Evolutionary conservation across 2,888 invertebrate species (phyloP), one percentile per base, ranked within the genome.

Genomic region (Acrocyrtus sp.): DNA sequence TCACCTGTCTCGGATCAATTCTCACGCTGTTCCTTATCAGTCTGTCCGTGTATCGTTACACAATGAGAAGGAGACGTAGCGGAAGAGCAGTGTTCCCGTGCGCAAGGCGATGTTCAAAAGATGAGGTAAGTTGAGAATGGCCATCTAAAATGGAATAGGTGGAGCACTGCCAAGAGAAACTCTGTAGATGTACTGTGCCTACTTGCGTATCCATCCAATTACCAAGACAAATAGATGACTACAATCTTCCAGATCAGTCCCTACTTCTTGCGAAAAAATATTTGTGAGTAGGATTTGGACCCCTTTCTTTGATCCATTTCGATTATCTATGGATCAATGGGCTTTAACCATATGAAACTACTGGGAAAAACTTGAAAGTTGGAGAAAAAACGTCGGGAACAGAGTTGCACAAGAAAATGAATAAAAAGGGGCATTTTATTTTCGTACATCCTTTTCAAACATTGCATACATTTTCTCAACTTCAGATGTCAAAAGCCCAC

Each of bases 1-100:
- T 72, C 29, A 73, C 77, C 34, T 81, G 81, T 76, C 78, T 79
- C 48, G 75, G 75, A 68, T 77, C 78, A 26, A 73, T 81, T 58
- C 66, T 81, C 48, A 48, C 72, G 58, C 74, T 81, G 21, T 75
- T 81, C 41, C 56, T 75, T 27, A 51, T 81, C 68, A 76, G 78
- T 48, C 68, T 77, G 26, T 62, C 70, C 48, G 57, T 78, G 72
- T 78, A 76, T 69, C 75, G 77, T 10, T 78, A 72, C 53, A 62
- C 74, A 19, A 48, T 51, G 50, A 70, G 27, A 22, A 58, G 60
- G 43, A 72, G 34, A 43, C 60, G 66, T 5, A n/a, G n/a, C n/a
- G n/a, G n/a, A n/a, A n/a, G n/a, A n/a, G 54, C 58, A 53, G 39
- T 53, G 27, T 72, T 72, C 53, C 58, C 65, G 6, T 72, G 72